Evolutionary conservation across 1,140 invertebrate species (phyloP), one percentile per base, ranked within the genome.

Genomic region (Lepeophtheirus salmonis): DNA sequence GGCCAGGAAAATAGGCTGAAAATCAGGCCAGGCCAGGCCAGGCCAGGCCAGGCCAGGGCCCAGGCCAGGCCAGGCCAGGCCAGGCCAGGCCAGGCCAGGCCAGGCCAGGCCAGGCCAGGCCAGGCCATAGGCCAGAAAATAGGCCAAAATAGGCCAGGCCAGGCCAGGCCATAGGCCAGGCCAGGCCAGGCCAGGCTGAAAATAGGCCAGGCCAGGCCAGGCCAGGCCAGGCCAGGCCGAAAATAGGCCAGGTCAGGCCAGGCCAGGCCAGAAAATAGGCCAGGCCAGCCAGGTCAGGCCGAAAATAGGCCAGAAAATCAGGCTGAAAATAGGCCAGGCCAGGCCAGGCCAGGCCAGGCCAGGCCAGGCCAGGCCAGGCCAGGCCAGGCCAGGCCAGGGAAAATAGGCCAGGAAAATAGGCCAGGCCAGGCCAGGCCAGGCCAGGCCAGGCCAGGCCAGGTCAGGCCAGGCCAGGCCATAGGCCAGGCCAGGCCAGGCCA

Each of bases 221-320:
- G 65, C 58, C 59, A 64, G 63, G 64, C 65, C 61, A 64, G 61
- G 65, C 58, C 62, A 61, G 59, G 62, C 60, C 22, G 18, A 30
- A 30, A 62, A 63, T 50, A 63, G 65, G 65, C 65, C 64, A 66
- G 65, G 65, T 60, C 63, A 66, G 65, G 65, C 60, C 63, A 66
- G 65, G 64, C 64, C 63, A 65, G 64, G 56, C 63, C 56, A 61
- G 50, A 65, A 50, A 64, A 60, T 30, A 63, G 55, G 64, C 56
- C 54, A 63, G 64, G 64, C 64, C 63, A 64, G 64, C 57, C 64
- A 64, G 63, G 62, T 59, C 63, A 54, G 52, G 64, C 50, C 64
- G 60, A 64, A 64, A 26, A 10, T 22, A 61, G 55, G 64, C 18
- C 50, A 52, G 18, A 20, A 54, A 64, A 54, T 62, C 64, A 41